phyloP scores from a whole-genome alignment of 2,113 vertebrate species.

The Calyptommatus sinebrachiatus region DNA sequence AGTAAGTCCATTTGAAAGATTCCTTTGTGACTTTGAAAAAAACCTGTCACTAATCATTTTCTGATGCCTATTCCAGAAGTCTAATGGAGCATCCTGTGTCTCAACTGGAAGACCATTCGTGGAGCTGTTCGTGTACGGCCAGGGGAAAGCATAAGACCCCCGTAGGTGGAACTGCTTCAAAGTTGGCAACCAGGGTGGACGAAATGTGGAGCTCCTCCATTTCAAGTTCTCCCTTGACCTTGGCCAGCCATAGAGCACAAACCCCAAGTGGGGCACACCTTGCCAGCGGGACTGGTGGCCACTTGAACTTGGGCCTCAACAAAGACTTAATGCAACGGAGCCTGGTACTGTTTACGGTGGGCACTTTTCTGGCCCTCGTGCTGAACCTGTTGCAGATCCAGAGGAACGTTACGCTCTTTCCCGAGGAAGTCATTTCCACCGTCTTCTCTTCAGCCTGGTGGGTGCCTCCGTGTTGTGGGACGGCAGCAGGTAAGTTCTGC shows the following conservation, averaged over 20 bases:
- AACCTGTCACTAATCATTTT: not conserved
- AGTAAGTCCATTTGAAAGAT: not conserved
- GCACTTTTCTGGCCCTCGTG: slow-evolving; percentile 90
- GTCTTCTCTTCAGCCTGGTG: slow-evolving; percentile 96
- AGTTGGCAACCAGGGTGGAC: slow-evolving; percentile 73
- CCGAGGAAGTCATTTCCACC: slow-evolving; percentile 89
- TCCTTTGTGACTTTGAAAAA: not conserved
- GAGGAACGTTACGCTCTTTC: slow-evolving; percentile 89
- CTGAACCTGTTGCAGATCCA: slow-evolving; percentile 95
- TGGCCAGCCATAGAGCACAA: slow-evolving; percentile 14
- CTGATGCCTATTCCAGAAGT: not conserved
- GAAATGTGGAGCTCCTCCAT: slow-evolving; percentile 66
- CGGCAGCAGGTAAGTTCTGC: slow-evolving; percentile 86
- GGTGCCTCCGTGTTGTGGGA: slow-evolving; percentile 95
- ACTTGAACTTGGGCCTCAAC: slow-evolving; percentile 73
- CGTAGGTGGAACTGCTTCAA: slow-evolving; percentile 61
- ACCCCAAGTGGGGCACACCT: slow-evolving; percentile 3
- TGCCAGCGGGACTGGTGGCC: not conserved
- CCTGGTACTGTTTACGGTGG: slow-evolving; percentile 90
- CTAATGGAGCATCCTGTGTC: slow-evolving; percentile 76
- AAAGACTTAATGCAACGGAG: slow-evolving; percentile 85
- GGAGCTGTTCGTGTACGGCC: slow-evolving; percentile 81
- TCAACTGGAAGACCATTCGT: slow-evolving; percentile 79
- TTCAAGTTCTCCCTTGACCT: slow-evolving; percentile 34
- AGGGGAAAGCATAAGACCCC: slow-evolving; percentile 63